A percentile compares a stretch with the other conserved stretches of the same genome.
These are phyloP conservation scores for Lytechinus pictus DNA, from an alignment of 35 echinoderm and acorn worm species.

Conservation along the genomic window DNA sequence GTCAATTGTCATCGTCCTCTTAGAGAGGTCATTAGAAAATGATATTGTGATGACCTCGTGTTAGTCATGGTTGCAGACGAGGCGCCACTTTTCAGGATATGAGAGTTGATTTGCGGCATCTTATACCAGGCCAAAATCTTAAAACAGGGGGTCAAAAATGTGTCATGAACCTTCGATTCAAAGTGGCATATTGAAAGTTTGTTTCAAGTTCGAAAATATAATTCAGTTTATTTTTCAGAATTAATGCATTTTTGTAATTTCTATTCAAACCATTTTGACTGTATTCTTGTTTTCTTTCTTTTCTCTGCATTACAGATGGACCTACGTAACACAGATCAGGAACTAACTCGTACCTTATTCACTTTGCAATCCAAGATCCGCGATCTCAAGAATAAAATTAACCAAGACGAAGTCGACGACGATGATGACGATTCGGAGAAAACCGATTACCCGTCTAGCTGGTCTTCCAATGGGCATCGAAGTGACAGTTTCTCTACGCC, in stretches of 20 bases:
- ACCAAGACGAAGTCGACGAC: conserved; percentile 36
- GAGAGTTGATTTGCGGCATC: conserved; percentile 1
- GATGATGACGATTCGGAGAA: conserved; percentile 42
- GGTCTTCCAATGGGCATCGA: conserved; percentile 3
- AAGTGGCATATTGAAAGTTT: neutral
- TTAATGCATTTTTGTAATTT: neutral
- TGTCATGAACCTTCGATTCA: neutral
- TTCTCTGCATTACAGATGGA: conserved; percentile 21
- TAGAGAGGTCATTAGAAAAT: neutral
- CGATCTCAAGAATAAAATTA: conserved; percentile 38
- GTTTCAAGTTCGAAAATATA: neutral
- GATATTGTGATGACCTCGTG: neutral
- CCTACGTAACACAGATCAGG: conserved; percentile 33
- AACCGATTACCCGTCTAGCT: conserved; percentile 6
- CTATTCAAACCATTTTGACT: neutral
- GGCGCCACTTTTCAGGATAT: neutral
- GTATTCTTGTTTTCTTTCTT: neutral
- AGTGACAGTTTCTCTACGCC: neutral
- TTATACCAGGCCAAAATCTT: neutral
- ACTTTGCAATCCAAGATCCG: conserved; percentile 17
- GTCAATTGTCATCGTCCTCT: neutral
- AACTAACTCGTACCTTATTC: neutral
- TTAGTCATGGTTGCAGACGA: neutral
- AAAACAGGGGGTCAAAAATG: no score
- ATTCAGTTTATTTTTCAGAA: neutral